phyloP scores from a whole-genome alignment of 2,797 vertebrate genomes.

The Vultur gryphus region DNA sequence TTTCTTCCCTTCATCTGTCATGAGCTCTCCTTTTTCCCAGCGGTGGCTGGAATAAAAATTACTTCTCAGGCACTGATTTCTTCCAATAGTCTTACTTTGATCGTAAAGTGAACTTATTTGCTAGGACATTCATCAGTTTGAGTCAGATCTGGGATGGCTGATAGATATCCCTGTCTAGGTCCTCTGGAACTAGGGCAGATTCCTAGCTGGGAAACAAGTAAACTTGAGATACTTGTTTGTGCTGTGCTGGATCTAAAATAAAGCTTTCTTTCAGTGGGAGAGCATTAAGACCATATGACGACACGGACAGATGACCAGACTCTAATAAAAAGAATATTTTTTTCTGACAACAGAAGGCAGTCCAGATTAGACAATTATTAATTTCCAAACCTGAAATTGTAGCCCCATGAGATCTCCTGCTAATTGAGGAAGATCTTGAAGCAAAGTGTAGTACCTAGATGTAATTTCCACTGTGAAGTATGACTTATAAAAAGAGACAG shows the following conservation, averaged over 20 bases:
- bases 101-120: background rate
- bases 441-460: background rate
- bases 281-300: background rate
- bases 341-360: background rate
- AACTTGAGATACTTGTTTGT: background rate
- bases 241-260: background rate
- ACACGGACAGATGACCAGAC: background rate
- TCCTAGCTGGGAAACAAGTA: background rate
- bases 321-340: background rate
- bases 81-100: background rate
- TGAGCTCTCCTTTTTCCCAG: background rate
- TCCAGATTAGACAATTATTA: background rate
- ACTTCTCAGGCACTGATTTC: background rate
- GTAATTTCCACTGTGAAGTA: background rate
- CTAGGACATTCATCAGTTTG: background rate
- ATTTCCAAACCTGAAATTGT: background rate
- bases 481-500: conserved; percentile 9
- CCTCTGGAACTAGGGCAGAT: background rate
- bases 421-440: background rate
- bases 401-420: background rate
- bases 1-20: conserved; percentile 1
- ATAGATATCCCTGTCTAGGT: background rate
- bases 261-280: background rate
- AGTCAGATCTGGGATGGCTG: background rate
- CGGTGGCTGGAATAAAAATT: conserved; percentile 5